Evolutionary conservation across 1,140 invertebrate genomes (phyloP), one percentile per base, ranked within the genome.

Genomic region (Drosophila tani): DNA sequence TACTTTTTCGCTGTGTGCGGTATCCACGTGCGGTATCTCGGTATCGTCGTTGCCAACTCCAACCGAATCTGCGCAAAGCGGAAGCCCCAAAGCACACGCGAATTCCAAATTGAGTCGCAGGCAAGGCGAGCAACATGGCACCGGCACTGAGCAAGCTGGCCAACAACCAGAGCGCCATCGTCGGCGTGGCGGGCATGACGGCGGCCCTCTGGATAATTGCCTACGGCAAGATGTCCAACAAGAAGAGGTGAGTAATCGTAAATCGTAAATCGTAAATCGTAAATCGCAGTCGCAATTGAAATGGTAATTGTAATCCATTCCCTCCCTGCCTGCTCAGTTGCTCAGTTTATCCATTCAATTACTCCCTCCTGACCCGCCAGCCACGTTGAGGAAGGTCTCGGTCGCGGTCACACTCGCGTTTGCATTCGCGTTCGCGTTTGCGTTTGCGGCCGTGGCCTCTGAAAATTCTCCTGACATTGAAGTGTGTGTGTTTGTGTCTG

Each of bases 131-230:
- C 47, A 38, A 63, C 60, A 96, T 95, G 95, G 95, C 95, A 75
- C 95, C 95, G 79, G 93, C 93, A 62, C 91, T 95, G 46, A 96
- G 95, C 91, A 95, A 95, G 93, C 93, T 94, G 76, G 86, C 94
- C 59, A 94, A 93, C 38, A 94, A 93, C 84, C 94, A 93, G 80
- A 95, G 94, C 81, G 91, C 93, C 62, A 93, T 93, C 41, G 91
- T 94, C 58, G 94, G 94, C 60, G 94, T 93, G 19, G 93, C 94
- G 47, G 94, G 94, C 63, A 84, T 95, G 41, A 93, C 93, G 12
- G 93, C 94, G 19, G 92, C 95, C 8, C 75, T 95, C 46, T 95
- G 94, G 94, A 92, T 95, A 29, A 90, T 95, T 24, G 93, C 93
- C 45, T 93, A 92, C 64, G 94, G 93, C 71, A 93, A 91, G 92